Conservation (phyloP, 2,113 vertebrate genomes). For the Saguinus imperator region DNA sequence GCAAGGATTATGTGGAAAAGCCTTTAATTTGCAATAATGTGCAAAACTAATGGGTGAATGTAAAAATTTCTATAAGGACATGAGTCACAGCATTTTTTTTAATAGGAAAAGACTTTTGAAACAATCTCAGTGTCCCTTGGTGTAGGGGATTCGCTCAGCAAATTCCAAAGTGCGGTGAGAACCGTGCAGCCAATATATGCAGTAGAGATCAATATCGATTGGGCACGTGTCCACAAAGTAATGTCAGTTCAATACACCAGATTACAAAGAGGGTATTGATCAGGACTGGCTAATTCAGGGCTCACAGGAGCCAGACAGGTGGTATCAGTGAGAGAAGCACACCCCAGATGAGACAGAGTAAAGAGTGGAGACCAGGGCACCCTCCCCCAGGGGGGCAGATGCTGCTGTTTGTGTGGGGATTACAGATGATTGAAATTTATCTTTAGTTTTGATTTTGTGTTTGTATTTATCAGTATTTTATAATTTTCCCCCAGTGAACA, state of each 20-base stretch:
- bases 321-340: background rate
- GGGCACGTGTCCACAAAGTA: slow-evolving; percentile 68
- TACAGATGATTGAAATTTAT: slow-evolving; percentile 55
- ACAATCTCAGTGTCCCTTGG: background rate
- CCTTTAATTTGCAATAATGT: background rate
- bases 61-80: background rate
- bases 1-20: background rate
- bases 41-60: slow-evolving; percentile 12
- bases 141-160: slow-evolving; percentile 49
- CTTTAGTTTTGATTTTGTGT: slow-evolving; percentile 1
- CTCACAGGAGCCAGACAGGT: slow-evolving; percentile 2
- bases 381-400: background rate
- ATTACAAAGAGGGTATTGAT: slow-evolving; percentile 64
- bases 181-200: slow-evolving; percentile 43
- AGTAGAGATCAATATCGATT: slow-evolving; percentile 63
- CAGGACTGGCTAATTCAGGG: slow-evolving; percentile 49
- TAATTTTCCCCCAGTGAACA: slow-evolving; percentile 73
- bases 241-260: slow-evolving; percentile 44
- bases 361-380: background rate
- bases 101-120: background rate
- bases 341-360: background rate
- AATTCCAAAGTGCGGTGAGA: slow-evolving; percentile 51
- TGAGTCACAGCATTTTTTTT: background rate
- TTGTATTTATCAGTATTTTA: slow-evolving; percentile 73
- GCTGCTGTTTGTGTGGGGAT: background rate